Evolutionary conservation across 2,113 vertebrate genomes (phyloP).

Genomic region (Ceratotherium simum): DNA sequence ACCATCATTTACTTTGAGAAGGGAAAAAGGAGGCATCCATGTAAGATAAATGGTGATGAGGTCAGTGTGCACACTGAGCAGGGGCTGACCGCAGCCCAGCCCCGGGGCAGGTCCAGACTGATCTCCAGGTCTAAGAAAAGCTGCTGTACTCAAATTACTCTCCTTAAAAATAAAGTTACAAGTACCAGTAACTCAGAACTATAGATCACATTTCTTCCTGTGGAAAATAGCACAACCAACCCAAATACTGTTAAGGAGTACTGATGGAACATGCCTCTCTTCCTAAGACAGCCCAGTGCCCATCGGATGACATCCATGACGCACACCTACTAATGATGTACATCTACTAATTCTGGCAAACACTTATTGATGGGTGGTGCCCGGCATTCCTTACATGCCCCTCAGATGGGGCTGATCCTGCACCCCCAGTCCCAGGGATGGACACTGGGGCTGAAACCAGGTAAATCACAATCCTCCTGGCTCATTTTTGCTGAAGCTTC

Average conservation of each 20-base stretch:
- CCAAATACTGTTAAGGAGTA: neutral
- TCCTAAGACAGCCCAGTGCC: neutral
- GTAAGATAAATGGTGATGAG: neutral
- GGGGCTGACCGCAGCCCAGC: neutral
- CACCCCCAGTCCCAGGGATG: neutral
- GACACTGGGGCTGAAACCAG: neutral
- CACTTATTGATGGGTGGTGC: accelerated
- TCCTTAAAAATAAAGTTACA: neutral
- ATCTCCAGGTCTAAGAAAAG: neutral
- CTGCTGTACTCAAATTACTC: neutral
- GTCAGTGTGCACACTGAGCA: neutral
- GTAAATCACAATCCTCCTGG: neutral
- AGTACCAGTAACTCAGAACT: neutral
- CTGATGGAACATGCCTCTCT: neutral
- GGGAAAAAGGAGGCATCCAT: neutral
- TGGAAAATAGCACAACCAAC: neutral
- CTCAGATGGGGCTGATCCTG: neutral
- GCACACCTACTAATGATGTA: too few relatives aligned
- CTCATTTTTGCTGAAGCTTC: neutral
- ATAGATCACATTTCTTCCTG: neutral
- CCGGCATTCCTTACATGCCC: neutral
- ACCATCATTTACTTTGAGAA: neutral
- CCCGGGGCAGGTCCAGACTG: neutral
- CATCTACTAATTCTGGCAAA: neutral
- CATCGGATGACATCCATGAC: neutral